Evolutionary conservation across 2,888 invertebrate species (phyloP), one percentile per base, ranked within the genome.

Genomic region (Disparrhopalites patrizii): DNA sequence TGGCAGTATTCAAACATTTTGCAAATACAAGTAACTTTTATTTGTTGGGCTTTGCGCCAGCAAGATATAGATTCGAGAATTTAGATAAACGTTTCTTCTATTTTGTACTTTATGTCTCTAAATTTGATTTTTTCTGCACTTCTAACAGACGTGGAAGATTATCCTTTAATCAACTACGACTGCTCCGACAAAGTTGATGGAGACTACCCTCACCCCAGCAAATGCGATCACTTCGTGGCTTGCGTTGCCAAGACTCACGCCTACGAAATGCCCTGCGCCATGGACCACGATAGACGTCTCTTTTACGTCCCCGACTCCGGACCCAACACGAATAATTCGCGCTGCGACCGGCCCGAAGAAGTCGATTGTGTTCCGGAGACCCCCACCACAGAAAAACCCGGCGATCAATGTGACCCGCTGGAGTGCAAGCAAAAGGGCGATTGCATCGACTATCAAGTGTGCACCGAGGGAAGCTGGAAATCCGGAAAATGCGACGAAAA

Each of bases 241-340:
- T 69, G 69, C 23, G 69, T 69, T n/a, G 65, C 62, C 13, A 30
- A 65, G 23, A 30, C n/a, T 1, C 57, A 67, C 18, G 69, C 69
- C 4, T 69, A 68, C 51, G 67, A 69, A 52, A 58, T 65, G 60
- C 57, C 54, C 13, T 69, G 69, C 50, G 47, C 55, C 1, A 40
- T 31, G 40, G 56, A 30, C 31, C 5, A 25, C 30, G 13, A 40
- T 15, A n/a, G 3, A 3, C 47, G 18, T 1, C 56, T 63, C 20
- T 47, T 56, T 30, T 63, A 18, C 47, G 63, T 63, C 15, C 28
- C 25, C 1, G 25, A 20, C 31, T 55, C 55, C 5, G 62, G 62
- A 8, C 63, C 55, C 1, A 25, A 56, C 25, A 30, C 63, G 7
- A 8, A 10, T 5, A 23, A 20, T 15, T 43, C 56, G 10, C 2